phyloP scores from a whole-genome alignment of 2,888 invertebrate genomes.

The Ypsolopha scabrella region DNA sequence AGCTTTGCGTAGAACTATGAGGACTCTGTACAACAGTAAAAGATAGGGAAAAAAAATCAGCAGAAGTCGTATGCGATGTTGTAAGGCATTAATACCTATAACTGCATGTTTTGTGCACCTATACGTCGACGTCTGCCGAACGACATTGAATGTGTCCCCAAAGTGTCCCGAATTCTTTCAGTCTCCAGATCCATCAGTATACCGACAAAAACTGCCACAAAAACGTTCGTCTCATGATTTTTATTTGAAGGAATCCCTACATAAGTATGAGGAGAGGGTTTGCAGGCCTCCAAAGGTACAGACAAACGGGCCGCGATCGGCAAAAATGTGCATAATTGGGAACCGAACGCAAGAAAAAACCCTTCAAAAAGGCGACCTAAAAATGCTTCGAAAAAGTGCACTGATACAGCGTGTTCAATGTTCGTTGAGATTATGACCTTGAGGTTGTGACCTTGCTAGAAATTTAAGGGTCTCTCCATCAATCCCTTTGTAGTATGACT shows the following conservation, averaged over 20 bases:
- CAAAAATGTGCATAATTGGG: conserved; percentile 70
- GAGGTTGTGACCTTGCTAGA: too few relatives aligned
- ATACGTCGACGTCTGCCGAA: too few relatives aligned
- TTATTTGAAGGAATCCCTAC: conserved; percentile 64
- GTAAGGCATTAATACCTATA: neutral
- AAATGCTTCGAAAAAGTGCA: conserved; percentile 66
- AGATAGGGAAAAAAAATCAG: too few relatives aligned
- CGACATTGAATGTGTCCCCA: neutral
- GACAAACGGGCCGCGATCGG: conserved; percentile 54
- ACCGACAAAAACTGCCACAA: conserved; percentile 54
- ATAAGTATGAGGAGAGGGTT: conserved; percentile 37
- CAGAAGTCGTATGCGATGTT: too few relatives aligned
- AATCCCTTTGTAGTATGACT: too few relatives aligned
- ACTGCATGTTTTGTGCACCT: neutral
- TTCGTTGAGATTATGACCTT: too few relatives aligned
- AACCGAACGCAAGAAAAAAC: conserved; percentile 52
- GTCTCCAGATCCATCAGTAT: conserved; percentile 54
- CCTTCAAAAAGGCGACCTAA: conserved; percentile 62
- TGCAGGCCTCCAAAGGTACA: neutral
- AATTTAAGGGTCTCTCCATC: too few relatives aligned
- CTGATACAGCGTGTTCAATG: conserved; percentile 38
- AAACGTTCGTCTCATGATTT: conserved; percentile 48
- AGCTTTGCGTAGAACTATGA: too few relatives aligned
- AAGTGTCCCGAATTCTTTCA: conserved; percentile 48
- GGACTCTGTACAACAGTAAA: too few relatives aligned